Evolutionary conservation across 2,797 vertebrate species (phyloP), one percentile per base, ranked within the genome.

Genomic region (Mormyrops boulengeri): DNA sequence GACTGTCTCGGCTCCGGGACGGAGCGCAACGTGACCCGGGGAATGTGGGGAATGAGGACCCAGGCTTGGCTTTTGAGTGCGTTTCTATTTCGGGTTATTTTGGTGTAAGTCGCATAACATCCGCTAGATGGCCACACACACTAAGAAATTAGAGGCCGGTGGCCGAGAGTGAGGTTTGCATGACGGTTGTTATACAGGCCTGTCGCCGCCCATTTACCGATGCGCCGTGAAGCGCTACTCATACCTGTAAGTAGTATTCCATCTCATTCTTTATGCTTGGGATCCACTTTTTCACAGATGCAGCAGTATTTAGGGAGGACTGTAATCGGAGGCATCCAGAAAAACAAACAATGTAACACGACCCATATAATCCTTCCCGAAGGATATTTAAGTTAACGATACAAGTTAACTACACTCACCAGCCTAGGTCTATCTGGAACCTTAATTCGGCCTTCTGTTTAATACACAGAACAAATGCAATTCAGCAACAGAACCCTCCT

Each of bases 201-300:
- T 73, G 66, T 12, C 19, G 38, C 19, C 19, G 17, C 17, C 0
- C 0, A 5, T 5, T 62, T 62, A 62, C 19, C n/a, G 57, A 62
- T 5, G 1, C 19, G 41, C 17, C 12, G 38, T 8, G 41, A 60
- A 47, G 11, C 34, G 3, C 38, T 26, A 77, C 30, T 12, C 90
- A 77, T 90, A 97, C 97, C 94, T 97, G 96, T 87, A 97, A 91
- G 88, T 94, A 96, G 91, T 96, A 97, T 89, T 96, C 96, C 0
- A 97, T 96, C 89, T 97, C 96, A 44, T 91, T 95, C 92, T 96
- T 96, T 92, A 97, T 97, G 93, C 95, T 95, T 55, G 96, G 96
- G 38, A 97, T 96, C 96, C 96, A 97, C 89, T 95, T 97, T 89
- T 94, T 96, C 87, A 97, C 94, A 26, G 94, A 94, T 26, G 94